phyloP scores from a whole-genome alignment of 2,888 invertebrate species.

The Hecatera dysodea region DNA sequence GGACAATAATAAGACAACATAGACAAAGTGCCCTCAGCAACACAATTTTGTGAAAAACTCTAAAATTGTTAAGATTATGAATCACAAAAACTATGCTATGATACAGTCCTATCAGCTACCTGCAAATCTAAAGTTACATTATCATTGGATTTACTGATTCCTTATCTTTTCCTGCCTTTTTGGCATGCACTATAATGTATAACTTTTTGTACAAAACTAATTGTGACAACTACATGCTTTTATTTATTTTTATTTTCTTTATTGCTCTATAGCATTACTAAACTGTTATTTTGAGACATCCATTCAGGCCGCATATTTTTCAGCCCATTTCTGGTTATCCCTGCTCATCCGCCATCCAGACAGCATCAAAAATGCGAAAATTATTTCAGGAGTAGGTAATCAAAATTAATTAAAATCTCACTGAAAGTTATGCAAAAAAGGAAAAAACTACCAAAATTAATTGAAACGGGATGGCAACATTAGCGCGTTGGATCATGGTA shows the following conservation, averaged over 20 bases:
- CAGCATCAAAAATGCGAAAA: background rate
- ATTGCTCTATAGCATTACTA: background rate
- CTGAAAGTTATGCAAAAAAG: background rate
- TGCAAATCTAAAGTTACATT: constrained; percentile 4
- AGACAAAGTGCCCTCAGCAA: too few species aligned
- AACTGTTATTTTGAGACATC: background rate
- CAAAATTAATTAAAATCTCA: background rate
- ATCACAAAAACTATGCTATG: background rate
- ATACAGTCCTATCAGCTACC: constrained; percentile 17
- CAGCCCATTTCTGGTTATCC: background rate
- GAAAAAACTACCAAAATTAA: constrained; percentile 36
- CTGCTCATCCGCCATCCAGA: background rate
- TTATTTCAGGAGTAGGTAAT: background rate
- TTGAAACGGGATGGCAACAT: constrained; percentile 64
- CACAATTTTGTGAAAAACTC: too few species aligned
- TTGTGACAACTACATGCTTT: constrained; percentile 1
- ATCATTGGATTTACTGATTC: constrained; percentile 12
- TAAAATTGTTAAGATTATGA: background rate
- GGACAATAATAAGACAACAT: background rate
- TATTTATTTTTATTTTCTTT: too few species aligned
- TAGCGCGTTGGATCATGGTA: constrained; percentile 56
- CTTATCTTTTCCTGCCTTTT: constrained; percentile 14
- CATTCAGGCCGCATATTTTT: background rate
- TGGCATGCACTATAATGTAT: background rate
- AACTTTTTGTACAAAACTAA: background rate